These are phyloP conservation scores for Silvanus unidentatus DNA, from an alignment of 2,888 invertebrate species.

Conservation along the genomic window DNA sequence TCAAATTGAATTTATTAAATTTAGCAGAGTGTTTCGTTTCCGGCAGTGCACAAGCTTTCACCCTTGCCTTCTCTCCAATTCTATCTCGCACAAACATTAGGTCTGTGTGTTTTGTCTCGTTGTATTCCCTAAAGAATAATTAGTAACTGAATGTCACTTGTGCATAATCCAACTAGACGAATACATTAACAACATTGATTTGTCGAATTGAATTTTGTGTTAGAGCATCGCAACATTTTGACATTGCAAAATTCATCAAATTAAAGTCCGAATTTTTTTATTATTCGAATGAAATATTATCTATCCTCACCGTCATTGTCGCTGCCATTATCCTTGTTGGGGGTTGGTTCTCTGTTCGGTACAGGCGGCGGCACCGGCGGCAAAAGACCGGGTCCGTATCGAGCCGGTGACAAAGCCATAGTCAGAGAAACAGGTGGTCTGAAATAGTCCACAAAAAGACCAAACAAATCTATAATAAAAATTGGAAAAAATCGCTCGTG, in stretches of 20 bases:
- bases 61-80: constrained; percentile 7
- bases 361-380: constrained; percentile 50
- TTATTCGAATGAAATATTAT: neutral
- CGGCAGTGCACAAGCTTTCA: constrained; percentile 11
- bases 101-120: neutral
- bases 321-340: constrained; percentile 50
- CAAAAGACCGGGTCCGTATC: constrained; percentile 58
- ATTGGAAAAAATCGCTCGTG: too few species aligned
- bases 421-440: constrained; percentile 75
- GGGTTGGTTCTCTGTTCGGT: constrained; percentile 48
- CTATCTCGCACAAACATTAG: neutral
- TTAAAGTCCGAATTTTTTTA: neutral
- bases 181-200: constrained; percentile 24
- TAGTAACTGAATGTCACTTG: constrained; percentile 24
- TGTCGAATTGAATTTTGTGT: too few species aligned
- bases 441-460: constrained; percentile 34
- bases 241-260: too few species aligned
- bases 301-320: constrained; percentile 59
- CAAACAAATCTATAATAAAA: too few species aligned
- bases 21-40: constrained; percentile 10
- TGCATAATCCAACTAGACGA: constrained; percentile 23
- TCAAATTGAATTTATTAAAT: constrained; percentile 25
- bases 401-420: constrained; percentile 58
- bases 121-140: constrained; percentile 33
- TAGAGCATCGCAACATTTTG: too few species aligned